Base-by-base conservation (phyloP, 2,113 vertebrate genomes). In the Antigone vipio region DNA sequence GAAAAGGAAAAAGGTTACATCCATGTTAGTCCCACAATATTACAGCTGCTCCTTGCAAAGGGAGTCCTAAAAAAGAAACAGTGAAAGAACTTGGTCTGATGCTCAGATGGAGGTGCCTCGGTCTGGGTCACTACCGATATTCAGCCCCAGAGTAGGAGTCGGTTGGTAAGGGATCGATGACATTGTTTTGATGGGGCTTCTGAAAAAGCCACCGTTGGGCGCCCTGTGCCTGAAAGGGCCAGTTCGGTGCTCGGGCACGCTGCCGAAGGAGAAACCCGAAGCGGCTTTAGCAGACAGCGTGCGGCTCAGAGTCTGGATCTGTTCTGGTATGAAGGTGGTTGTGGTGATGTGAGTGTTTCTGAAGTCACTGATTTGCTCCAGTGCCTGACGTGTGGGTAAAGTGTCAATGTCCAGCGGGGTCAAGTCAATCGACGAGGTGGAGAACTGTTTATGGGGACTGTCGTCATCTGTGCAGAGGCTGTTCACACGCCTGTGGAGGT, bases 401-500 rank as follows among this genome's bases (percentile, higher is more conserved):
- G 99, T 99, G 97, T 99, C 99, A 98, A 99, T 99, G 98, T 99
- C 99, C 97, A 99, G 98, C 9, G 99, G 99, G 74, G 99, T 99
- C 98, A 99, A 98, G 98, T 99, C 99, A 98, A 99, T 99, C 83
- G 99, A 99, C 58, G 99, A 99, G 98, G 99, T 99, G 98, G 99
- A 99, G 98, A 99, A 99, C 98, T 99, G 99, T 99, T 99, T 99
- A 98, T 99, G 99, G 97, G 99, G 99, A 98, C 99, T 99, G 97
- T 99, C 99, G 24, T 99, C 99, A n/a, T 99, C 99, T 96, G 99
- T 99, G 99, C 99, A 99, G 98, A 99, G 98, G 98, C 99, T 99
- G 99, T 99, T 99, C 98, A 99, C 99, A 59, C 99, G 98, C 98
- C 99, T 99, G 98, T 99, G 99, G 97, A 99, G 99, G 98, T 99